These are phyloP conservation scores for Nephila pilipes DNA, from an alignment of 1,140 invertebrate species.

Conservation along the genomic window DNA sequence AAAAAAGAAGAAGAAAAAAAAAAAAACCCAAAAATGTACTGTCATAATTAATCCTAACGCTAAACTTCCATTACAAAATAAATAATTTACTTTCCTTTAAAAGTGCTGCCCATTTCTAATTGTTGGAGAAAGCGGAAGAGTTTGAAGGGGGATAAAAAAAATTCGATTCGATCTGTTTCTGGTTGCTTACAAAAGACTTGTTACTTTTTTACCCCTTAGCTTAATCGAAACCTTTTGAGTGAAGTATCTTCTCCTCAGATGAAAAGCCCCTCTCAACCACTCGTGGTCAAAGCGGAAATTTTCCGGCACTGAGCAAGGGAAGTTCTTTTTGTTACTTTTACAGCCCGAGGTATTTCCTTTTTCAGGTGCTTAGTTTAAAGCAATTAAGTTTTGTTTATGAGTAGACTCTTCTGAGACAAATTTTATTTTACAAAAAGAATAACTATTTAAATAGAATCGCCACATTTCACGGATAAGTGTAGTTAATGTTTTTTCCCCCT, in stretches of 20 bases:
- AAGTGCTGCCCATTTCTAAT: neutral
- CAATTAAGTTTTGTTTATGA: conserved; percentile 64
- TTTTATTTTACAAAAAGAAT: conserved; percentile 36
- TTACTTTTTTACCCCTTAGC: conserved; percentile 29
- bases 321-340: neutral
- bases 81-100: conserved; percentile 27
- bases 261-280: conserved; percentile 5
- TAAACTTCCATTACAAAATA: neutral
- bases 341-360: conserved; percentile 38
- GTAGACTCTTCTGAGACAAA: conserved; percentile 10
- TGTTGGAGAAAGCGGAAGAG: conserved; percentile 1
- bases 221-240: conserved; percentile 54
- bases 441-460: conserved; percentile 12
- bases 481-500: neutral
- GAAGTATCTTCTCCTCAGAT: conserved; percentile 36
- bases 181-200: conserved; percentile 50
- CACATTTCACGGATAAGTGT: neutral
- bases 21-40: neutral
- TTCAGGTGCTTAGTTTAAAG: conserved; percentile 45
- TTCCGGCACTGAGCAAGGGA: neutral
- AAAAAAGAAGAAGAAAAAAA: no score
- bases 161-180: neutral
- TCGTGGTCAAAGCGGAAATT: conserved; percentile 43
- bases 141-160: neutral
- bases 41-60: neutral